These are phyloP conservation scores for Pentalonia nigronervosa DNA, from an alignment of 1,140 invertebrate species.

Conservation along the genomic window DNA sequence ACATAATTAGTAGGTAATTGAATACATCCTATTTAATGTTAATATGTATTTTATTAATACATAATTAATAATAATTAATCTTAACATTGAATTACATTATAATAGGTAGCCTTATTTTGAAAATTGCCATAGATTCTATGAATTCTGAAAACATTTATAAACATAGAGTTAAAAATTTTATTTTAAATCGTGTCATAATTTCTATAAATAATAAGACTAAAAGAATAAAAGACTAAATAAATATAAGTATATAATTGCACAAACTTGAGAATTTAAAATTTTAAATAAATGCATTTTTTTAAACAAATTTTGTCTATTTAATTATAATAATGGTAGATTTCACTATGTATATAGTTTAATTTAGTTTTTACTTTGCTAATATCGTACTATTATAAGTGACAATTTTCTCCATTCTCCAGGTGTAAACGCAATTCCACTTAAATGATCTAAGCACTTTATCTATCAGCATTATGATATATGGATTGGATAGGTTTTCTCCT, in stretches of 20 bases:
- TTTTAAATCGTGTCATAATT: neutral
- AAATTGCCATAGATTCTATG: neutral
- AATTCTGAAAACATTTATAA: neutral
- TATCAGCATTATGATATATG: constrained; percentile 20
- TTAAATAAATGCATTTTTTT: neutral
- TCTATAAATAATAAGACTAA: neutral
- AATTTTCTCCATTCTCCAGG: neutral
- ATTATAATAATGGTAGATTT: neutral
- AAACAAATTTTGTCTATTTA: neutral
- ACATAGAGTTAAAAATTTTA: neutral
- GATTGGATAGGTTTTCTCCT: neutral
- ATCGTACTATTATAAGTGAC: neutral
- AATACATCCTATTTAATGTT: neutral
- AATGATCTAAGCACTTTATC: constrained; percentile 10
- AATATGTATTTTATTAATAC: neutral
- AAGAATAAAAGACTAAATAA: neutral
- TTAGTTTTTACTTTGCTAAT: neutral
- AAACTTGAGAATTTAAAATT: neutral
- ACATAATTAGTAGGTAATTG: neutral
- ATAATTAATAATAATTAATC: too few relatives aligned
- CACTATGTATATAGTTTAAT: neutral
- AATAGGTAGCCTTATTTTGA: neutral
- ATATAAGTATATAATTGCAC: neutral
- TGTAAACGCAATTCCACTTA: neutral
- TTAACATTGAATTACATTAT: neutral